Conservation (phyloP, 2,888 invertebrate species). For the Luffia ferchaultella region DNA sequence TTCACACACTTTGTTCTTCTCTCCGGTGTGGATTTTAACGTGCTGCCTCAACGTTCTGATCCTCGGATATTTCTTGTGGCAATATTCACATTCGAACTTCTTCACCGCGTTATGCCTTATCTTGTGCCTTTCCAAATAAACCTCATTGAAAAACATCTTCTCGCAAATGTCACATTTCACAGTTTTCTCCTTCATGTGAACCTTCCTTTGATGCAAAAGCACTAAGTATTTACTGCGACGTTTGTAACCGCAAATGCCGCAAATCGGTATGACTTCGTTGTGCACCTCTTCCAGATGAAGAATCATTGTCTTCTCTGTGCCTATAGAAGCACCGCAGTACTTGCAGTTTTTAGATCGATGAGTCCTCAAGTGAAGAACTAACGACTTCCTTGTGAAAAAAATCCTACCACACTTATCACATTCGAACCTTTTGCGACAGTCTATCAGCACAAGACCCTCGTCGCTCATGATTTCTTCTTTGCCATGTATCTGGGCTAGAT, state of each 20-base stretch:
- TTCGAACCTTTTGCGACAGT: not conserved
- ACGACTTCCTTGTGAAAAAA: no score
- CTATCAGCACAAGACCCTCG: not conserved
- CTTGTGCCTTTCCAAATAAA: conserved; percentile 11
- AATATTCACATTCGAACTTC: conserved; percentile 22
- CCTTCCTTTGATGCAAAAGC: conserved; percentile 21
- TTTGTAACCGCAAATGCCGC: conserved; percentile 20
- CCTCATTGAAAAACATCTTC: not conserved
- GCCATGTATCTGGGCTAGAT: not conserved
- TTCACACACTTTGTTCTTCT: conserved; percentile 17
- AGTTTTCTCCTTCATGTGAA: conserved; percentile 2
- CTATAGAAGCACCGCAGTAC: not conserved
- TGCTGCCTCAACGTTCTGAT: conserved; percentile 13
- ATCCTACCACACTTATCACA: not conserved
- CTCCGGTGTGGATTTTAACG: conserved; percentile 18
- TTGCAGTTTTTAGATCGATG: not conserved
- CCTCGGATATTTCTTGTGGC: conserved; percentile 23
- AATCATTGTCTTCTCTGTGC: not conserved
- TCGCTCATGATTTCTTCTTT: not conserved
- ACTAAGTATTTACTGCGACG: conserved; percentile 14
- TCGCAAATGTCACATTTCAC: conserved; percentile 3
- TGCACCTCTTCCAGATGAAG: conserved; percentile 13
- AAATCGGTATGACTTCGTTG: conserved; percentile 21
- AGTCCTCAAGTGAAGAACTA: no score
- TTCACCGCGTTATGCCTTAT: conserved; percentile 19